phyloP scores from a whole-genome alignment of 2,113 vertebrate genomes.

The Nibea albiflora region DNA sequence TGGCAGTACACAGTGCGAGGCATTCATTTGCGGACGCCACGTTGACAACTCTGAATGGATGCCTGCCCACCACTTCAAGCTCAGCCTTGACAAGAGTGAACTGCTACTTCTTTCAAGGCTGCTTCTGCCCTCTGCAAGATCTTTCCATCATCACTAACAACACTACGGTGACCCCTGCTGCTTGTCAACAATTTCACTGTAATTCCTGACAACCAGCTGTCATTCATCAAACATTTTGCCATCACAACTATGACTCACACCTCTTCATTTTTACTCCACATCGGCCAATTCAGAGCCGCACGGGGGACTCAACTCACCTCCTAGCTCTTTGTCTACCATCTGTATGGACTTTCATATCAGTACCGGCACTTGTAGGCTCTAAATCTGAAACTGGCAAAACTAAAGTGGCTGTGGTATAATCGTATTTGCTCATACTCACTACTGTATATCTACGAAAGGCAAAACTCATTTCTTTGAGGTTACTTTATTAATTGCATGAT shows the following conservation, averaged over 20 bases:
- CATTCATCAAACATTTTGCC: conserved; percentile 60
- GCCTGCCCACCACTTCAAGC: conserved; percentile 50
- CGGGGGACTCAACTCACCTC: conserved; percentile 8
- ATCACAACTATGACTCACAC: conserved; percentile 39
- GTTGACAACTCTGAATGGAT: conserved; percentile 57
- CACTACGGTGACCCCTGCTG: conserved; percentile 58
- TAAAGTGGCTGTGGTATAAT: conserved; percentile 11
- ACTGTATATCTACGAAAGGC: conserved; percentile 16
- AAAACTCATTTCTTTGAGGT: conserved; percentile 31
- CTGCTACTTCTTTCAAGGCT: conserved; percentile 42
- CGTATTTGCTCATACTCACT: conserved; percentile 25
- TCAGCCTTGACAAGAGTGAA: conserved; percentile 48
- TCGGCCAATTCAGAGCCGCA: conserved; percentile 29
- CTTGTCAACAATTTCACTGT: conserved; percentile 63
- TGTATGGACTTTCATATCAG: conserved; percentile 20
- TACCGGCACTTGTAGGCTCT: conserved; percentile 1
- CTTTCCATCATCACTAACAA: conserved; percentile 69
- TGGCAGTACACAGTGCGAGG: conserved; percentile 47
- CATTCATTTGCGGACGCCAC: conserved; percentile 62
- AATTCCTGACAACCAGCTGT: conserved; percentile 67
- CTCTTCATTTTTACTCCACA: conserved; percentile 25
- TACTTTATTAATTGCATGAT: conserved; percentile 54
- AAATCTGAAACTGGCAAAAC: background rate
- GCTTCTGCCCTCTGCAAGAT: conserved; percentile 44
- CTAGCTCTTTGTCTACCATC: conserved; percentile 35